A percentile compares a stretch with the other conserved stretches of the same genome.
phyloP scores from a whole-genome alignment of 2,888 invertebrate species.

The Mesorhabditis spiculigera region DNA sequence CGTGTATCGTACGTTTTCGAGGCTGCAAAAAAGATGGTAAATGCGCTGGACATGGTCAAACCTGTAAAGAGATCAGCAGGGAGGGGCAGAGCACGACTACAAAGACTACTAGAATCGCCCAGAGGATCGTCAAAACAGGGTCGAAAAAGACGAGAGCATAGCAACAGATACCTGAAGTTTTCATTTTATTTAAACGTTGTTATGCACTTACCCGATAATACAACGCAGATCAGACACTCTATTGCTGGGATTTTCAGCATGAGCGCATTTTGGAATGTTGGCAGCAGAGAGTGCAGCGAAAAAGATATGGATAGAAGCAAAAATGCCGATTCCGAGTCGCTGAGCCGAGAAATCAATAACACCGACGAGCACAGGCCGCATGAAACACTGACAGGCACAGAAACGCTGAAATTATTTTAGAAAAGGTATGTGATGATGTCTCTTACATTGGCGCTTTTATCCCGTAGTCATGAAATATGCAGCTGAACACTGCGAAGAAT shows the following conservation, averaged over 20 bases:
- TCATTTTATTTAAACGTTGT: not conserved
- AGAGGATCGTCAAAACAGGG: slow-evolving; percentile 22
- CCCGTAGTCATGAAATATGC: slow-evolving; percentile 89
- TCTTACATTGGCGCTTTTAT: slow-evolving; percentile 71
- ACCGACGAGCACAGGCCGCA: slow-evolving; percentile 91
- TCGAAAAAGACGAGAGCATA: slow-evolving; percentile 19
- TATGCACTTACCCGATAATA: slow-evolving; percentile 15
- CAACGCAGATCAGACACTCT: slow-evolving; percentile 24
- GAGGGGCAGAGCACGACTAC: slow-evolving; percentile 61
- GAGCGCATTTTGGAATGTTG: slow-evolving; percentile 20
- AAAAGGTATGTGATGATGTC: not conserved
- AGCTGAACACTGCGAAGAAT: slow-evolving; percentile 79
- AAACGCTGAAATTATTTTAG: slow-evolving; percentile 68
- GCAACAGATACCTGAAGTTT: slow-evolving; percentile 43
- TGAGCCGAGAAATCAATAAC: slow-evolving; percentile 85
- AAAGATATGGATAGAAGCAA: slow-evolving; percentile 83
- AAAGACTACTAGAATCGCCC: slow-evolving; percentile 47
- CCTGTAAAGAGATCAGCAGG: slow-evolving; percentile 61
- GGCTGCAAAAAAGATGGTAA: not conserved
- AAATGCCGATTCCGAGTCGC: slow-evolving; percentile 81
- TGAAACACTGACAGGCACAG: slow-evolving; percentile 85
- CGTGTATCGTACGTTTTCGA: slow-evolving; percentile 76
- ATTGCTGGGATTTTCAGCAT: not conserved
- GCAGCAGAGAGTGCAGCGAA: slow-evolving; percentile 61
- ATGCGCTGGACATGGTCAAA: slow-evolving; percentile 27